Conservation (phyloP, 64 coral and sea anemone species). For the Actinia equina region DNA sequence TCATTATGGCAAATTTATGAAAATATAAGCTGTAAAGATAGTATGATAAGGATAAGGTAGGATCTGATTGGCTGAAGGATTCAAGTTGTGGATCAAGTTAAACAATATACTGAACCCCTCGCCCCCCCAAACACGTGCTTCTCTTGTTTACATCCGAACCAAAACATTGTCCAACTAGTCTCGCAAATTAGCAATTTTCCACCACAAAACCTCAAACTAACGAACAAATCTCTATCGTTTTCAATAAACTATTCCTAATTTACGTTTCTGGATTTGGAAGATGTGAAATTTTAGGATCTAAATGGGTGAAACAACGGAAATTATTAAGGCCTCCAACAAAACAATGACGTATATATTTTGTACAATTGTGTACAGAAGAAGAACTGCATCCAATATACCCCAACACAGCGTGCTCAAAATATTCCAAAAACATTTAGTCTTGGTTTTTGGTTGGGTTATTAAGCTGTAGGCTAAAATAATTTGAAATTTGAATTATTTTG, state of each 20-base stretch:
- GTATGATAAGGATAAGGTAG: background rate
- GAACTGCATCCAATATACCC: background rate
- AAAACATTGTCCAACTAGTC: background rate
- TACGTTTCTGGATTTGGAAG: background rate
- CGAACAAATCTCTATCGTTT: background rate
- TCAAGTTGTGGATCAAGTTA: background rate
- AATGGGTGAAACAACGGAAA: background rate
- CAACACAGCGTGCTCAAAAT: background rate
- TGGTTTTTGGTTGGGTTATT: background rate
- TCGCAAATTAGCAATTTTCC: background rate
- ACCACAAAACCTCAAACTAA: background rate
- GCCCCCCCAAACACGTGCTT: background rate
- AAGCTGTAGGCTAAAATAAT: background rate
- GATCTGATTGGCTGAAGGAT: background rate
- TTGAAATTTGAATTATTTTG: background rate
- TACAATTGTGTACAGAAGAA: background rate
- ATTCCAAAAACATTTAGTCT: background rate
- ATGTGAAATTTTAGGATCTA: background rate
- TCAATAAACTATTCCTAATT: background rate
- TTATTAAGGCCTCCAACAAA: background rate
- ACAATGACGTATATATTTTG: background rate
- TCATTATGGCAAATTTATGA: background rate
- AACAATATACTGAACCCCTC: background rate
- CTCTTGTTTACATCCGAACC: background rate
- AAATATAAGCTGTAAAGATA: background rate